A percentile compares a stretch with the other conserved stretches of the same genome.
phyloP scores from a whole-genome alignment of 2,888 invertebrate species.

The Camponotus fellah region DNA sequence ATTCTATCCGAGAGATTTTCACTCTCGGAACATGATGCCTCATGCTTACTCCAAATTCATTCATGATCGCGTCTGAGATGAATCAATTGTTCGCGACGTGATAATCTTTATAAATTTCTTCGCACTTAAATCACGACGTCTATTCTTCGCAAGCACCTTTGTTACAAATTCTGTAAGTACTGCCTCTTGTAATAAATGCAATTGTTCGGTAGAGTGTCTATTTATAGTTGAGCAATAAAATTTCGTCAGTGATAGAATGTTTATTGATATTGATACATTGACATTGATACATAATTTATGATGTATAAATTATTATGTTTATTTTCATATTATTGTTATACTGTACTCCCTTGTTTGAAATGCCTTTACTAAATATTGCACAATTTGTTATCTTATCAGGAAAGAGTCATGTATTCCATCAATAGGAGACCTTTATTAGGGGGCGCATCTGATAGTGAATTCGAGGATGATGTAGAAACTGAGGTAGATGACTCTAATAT shows the following conservation, averaged over 20 bases:
- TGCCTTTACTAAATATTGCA: not conserved
- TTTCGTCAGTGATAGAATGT: not conserved
- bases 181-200: not conserved
- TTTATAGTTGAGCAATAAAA: not conserved
- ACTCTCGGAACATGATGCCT: not conserved
- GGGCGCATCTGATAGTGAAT: slow-evolving; percentile 85
- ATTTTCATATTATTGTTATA: not conserved
- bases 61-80: not conserved
- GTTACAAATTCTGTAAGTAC: slow-evolving; percentile 1
- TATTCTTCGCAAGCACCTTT: not conserved
- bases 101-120: not conserved
- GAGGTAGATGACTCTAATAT: slow-evolving; percentile 81
- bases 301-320: not conserved
- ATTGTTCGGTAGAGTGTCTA: not conserved
- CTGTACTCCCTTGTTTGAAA: not conserved
- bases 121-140: not conserved
- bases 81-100: not conserved
- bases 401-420: slow-evolving; percentile 82
- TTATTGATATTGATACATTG: too few species aligned
- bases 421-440: slow-evolving; percentile 87
- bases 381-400: not conserved
- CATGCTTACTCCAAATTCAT: not conserved
- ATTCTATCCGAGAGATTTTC: not conserved
- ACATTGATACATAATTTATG: not conserved
- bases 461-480: slow-evolving; percentile 84